Evolutionary conservation across 1,140 invertebrate genomes (phyloP).

Genomic region (Tetramorium alpestre): DNA sequence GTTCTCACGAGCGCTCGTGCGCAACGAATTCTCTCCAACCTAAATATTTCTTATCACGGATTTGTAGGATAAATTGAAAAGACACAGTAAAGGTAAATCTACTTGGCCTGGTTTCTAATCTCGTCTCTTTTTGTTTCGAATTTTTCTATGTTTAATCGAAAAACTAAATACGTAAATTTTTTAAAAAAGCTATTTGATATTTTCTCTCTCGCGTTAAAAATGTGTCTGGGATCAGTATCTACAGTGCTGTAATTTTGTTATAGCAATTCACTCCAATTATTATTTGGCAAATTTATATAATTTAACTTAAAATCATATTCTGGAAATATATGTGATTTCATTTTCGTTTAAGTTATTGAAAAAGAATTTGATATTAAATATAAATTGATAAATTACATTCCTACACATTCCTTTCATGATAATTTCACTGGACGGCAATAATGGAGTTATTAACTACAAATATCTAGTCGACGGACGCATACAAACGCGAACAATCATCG

Average conservation of each 20-base stretch:
- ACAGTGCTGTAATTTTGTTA: background rate
- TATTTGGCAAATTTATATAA: background rate
- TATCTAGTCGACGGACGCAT: background rate
- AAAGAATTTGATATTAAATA: background rate
- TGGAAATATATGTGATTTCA: background rate
- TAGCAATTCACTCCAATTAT: background rate
- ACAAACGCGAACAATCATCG: background rate
- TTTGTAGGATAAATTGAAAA: slow-evolving; percentile 1
- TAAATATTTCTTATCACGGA: background rate
- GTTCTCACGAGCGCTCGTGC: slow-evolving; percentile 34
- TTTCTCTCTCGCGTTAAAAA: background rate
- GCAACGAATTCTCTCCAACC: background rate
- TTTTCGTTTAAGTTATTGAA: background rate
- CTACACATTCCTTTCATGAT: background rate
- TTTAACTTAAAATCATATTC: background rate
- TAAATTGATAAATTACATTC: background rate
- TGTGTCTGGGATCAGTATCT: background rate
- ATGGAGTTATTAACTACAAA: slow-evolving; percentile 15
- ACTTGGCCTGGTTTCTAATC: background rate
- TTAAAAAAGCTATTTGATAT: background rate
- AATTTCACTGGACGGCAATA: background rate
- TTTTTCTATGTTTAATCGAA: background rate
- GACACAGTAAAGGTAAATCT: background rate
- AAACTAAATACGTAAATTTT: background rate
- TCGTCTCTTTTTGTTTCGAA: background rate